Evolutionary conservation across 2,797 vertebrate species (phyloP), one percentile per base, ranked within the genome.

Genomic region (Gallinago solitaria): DNA sequence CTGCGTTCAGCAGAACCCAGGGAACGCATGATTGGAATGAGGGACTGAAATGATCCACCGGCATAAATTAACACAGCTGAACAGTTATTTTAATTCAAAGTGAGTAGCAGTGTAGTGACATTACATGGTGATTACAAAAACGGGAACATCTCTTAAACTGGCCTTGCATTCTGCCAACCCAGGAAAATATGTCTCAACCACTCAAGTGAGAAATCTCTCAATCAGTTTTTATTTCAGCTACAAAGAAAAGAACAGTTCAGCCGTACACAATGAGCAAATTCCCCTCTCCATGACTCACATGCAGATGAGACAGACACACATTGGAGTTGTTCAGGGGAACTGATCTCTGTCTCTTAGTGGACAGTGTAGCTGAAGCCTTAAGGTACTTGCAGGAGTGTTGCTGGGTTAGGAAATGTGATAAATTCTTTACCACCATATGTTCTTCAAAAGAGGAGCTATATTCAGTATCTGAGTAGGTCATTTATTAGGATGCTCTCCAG

Each of bases 11-110:
- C 53, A 45, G 47, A 70, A 64, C 13, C 3, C 16, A n/a, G 56
- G 54, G n/a, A 69, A 51, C 4, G 16, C 35, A 33, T 54, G 51
- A 28, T n/a, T 74, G 88, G 48, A 78, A n/a, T 60, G 71, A 78
- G 48, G 27, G 77, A 64, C 79, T 33, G 32, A 70, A 83, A 43
- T 43, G 43, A 80, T 87, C 60, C 83, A 80, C 27, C 56, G 86
- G 83, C 79, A 70, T 41, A 83, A 96, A 93, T 93, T 71, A 90
- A 48, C 45, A n/a, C 83, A 84, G 57, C 48, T 57, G 50, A 93
- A 15, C 63, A 69, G 82, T 65, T 57, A n/a, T 43, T 95, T 84
- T 76, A 90, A 77, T 90, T 85, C 90, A 35, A 33, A 79, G 37
- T 51, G 76, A 87, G 70, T 59, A 51, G 47, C 91, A 57, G 51